These are phyloP conservation scores for Sinohyriopsis cumingii DNA, from an alignment of 2,888 invertebrate species.

Conservation along the genomic window DNA sequence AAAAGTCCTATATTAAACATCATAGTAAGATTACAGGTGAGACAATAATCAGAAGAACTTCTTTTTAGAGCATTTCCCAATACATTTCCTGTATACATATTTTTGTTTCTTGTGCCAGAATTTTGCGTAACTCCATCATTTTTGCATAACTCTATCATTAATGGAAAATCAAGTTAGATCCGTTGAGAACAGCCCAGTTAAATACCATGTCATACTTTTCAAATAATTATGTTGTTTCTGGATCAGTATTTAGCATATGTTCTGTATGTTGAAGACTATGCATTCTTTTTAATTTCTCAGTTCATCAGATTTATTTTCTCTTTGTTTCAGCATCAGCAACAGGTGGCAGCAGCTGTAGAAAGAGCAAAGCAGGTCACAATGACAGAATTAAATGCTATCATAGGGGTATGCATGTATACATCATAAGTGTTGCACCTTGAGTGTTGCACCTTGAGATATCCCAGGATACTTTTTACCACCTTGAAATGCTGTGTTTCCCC, in stretches of 20 bases:
- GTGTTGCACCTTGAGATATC: not conserved
- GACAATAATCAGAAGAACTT: not conserved
- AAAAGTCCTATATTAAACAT: not conserved
- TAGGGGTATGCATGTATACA: slow-evolving; percentile 86
- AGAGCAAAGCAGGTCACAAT: slow-evolving; percentile 97
- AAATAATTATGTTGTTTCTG: not conserved
- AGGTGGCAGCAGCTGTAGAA: slow-evolving; percentile 95
- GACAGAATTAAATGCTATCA: slow-evolving; percentile 96
- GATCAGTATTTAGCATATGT: not conserved
- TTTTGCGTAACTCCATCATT: too few relatives aligned
- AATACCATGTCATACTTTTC: too few relatives aligned
- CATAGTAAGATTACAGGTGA: not conserved
- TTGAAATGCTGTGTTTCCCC: not conserved
- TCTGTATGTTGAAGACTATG: not conserved
- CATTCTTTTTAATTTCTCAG: not conserved
- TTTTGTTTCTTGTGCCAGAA: too few relatives aligned
- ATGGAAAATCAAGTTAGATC: too few relatives aligned
- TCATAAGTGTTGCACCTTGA: not conserved
- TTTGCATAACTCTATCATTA: too few relatives aligned
- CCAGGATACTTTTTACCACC: not conserved
- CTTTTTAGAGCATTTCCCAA: slow-evolving; percentile 1
- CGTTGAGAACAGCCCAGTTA: too few relatives aligned
- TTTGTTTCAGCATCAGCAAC: slow-evolving; percentile 86
- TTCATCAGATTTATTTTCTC: slow-evolving; percentile 3
- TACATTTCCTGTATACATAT: not conserved